Percentiles rank a stretch among this genome's conserved stretches.
These are phyloP conservation scores for Dendrocopos noguchii DNA, from an alignment of 2,113 vertebrate genomes.

Conservation along the genomic window DNA sequence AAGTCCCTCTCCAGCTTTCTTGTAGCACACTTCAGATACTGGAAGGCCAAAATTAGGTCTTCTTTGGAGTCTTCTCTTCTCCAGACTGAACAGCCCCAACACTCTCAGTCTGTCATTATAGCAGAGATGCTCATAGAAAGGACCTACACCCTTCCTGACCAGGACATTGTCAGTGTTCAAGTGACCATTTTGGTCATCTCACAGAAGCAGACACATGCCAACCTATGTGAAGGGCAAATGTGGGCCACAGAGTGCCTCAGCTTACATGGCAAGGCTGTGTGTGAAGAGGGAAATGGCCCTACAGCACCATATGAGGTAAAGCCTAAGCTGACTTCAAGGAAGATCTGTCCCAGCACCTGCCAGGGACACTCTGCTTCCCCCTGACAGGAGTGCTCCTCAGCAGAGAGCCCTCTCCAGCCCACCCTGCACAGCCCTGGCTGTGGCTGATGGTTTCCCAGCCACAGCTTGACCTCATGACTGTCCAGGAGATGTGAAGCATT, in stretches of 20 bases:
- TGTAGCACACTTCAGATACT: too few relatives aligned
- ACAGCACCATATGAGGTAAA: neutral
- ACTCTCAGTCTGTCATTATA: too few relatives aligned
- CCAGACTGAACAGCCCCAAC: too few relatives aligned
- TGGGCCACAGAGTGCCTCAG: neutral
- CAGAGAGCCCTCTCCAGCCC: neutral
- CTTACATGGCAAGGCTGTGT: neutral
- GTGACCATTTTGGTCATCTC: neutral
- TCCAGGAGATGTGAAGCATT: neutral
- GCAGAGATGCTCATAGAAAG: neutral
- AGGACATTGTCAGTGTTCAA: neutral
- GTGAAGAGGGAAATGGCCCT: neutral
- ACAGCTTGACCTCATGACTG: neutral
- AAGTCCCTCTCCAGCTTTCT: too few relatives aligned
- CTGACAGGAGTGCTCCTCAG: neutral
- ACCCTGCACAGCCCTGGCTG: neutral
- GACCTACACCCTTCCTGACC: neutral
- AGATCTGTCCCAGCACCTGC: neutral
- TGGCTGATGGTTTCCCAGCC: neutral
- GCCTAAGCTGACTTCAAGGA: neutral
- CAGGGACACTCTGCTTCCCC: neutral
- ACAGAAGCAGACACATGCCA: neutral
- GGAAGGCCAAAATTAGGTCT: too few relatives aligned
- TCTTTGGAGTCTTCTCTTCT: too few relatives aligned
- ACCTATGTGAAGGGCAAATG: neutral